Conservation (phyloP, 2,113 vertebrate genomes). For the Neogobius melanostomus region DNA sequence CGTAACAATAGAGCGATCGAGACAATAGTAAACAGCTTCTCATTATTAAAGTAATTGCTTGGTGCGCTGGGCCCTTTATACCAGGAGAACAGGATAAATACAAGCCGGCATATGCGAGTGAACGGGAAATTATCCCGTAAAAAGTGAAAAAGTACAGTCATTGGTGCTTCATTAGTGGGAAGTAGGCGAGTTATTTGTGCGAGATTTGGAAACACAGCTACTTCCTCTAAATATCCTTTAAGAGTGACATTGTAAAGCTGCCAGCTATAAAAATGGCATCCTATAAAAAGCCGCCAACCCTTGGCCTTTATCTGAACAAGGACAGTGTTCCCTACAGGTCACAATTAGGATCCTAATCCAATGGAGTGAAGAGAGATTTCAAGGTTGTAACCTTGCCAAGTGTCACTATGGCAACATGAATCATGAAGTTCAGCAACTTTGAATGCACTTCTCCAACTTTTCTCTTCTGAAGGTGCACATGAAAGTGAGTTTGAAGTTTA, state of each 20-base stretch:
- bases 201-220: background rate
- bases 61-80: conserved; percentile 38
- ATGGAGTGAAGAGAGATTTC: background rate
- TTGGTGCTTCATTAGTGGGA: conserved; percentile 13
- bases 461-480: background rate
- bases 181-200: conserved; percentile 6
- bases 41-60: conserved; percentile 46
- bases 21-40: conserved; percentile 45
- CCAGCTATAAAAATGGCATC: conserved; percentile 7
- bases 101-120: conserved; percentile 31
- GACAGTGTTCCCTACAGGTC: background rate
- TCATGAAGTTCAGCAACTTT: background rate
- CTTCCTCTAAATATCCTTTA: conserved; percentile 14
- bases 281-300: conserved; percentile 12
- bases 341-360: conserved; percentile 14
- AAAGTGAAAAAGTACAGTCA: conserved; percentile 8
- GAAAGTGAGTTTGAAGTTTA: background rate
- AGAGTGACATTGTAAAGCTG: conserved; percentile 19
- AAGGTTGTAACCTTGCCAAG: conserved; percentile 6
- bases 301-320: conserved; percentile 7
- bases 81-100: conserved; percentile 42
- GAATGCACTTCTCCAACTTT: background rate
- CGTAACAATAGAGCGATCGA: conserved; percentile 30
- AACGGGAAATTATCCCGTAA: conserved; percentile 20
- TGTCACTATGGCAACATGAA: background rate